These are phyloP conservation scores for Kryptolebias ocellatus DNA, from an alignment of 2,797 vertebrate genomes.

Conservation along the genomic window DNA sequence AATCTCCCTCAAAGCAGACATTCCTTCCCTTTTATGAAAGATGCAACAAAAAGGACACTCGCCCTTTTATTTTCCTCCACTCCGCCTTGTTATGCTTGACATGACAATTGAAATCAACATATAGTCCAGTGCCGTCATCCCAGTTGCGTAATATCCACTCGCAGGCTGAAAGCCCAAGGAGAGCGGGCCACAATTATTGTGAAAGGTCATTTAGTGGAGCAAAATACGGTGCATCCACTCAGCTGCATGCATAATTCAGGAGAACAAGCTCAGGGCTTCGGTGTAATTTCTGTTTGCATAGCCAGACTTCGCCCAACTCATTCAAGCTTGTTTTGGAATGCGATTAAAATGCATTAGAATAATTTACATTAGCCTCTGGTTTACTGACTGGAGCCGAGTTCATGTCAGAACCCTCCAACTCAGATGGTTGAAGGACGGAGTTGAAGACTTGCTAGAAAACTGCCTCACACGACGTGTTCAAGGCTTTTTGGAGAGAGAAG, in stretches of 20 bases:
- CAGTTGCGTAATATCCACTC: conserved; percentile 76
- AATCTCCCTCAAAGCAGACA: conserved; percentile 28
- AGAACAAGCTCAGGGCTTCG: conserved; percentile 59
- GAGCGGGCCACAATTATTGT: conserved; percentile 72
- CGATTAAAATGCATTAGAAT: conserved; percentile 44
- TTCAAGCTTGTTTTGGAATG: conserved; percentile 21
- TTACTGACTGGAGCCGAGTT: conserved; percentile 21
- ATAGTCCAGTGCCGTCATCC: conserved; percentile 60
- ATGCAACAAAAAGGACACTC: conserved; percentile 36
- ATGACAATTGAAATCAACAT: conserved; percentile 76
- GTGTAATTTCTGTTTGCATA: conserved; percentile 50
- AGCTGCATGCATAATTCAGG: conserved; percentile 67
- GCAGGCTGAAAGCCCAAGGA: conserved; percentile 72
- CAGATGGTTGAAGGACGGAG: conserved; percentile 22
- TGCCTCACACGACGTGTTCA: conserved; percentile 13
- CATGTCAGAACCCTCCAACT: conserved; percentile 29
- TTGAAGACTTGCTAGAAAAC: conserved; percentile 8
- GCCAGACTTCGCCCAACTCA: conserved; percentile 12
- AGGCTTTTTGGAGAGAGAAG: background rate
- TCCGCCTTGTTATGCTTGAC: conserved; percentile 62
- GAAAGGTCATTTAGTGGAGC: conserved; percentile 80
- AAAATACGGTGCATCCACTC: conserved; percentile 57
- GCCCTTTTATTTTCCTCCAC: conserved; percentile 4
- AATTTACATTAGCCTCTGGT: conserved; percentile 33
- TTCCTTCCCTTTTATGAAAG: conserved; percentile 45